Evolutionary conservation across 2,113 vertebrate genomes (phyloP).

Genomic region (Eulemur macaco): DNA sequence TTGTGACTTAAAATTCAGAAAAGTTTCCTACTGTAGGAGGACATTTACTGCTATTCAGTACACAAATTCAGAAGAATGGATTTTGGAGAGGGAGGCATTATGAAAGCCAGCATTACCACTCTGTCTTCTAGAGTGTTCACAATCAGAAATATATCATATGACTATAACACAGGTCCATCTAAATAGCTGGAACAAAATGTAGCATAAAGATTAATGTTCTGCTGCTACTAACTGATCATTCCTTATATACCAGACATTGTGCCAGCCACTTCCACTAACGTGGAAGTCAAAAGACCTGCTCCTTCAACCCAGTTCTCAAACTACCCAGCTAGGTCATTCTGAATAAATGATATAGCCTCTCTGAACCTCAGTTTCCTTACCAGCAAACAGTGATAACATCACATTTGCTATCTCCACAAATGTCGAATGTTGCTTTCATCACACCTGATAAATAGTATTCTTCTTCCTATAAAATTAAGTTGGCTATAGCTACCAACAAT

Average conservation of each 20-base stretch:
- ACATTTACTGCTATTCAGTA: not conserved
- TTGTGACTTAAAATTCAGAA: constrained; percentile 41
- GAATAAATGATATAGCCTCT: not conserved
- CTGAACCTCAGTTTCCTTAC: not conserved
- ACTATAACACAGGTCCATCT: not conserved
- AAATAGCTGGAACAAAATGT: not conserved
- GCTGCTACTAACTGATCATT: not conserved
- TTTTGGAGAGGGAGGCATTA: not conserved
- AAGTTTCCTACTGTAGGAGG: not conserved
- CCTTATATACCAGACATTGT: not conserved
- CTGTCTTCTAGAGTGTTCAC: not conserved
- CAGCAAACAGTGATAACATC: not conserved
- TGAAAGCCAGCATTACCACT: not conserved
- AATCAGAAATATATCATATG: not conserved
- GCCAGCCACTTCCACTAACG: not conserved
- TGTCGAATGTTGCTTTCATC: not conserved
- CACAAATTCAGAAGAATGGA: not conserved
- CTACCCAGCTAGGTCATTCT: not conserved
- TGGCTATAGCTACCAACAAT: not conserved
- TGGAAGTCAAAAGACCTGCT: not conserved
- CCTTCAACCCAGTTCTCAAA: not conserved
- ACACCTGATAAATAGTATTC: not conserved
- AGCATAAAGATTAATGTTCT: not conserved
- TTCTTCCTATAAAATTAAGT: not conserved
- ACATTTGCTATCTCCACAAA: not conserved